A percentile compares a stretch with the other conserved stretches of the same genome.
phyloP scores from a whole-genome alignment of 2,113 vertebrate genomes.

The Corydoras maculifer region DNA sequence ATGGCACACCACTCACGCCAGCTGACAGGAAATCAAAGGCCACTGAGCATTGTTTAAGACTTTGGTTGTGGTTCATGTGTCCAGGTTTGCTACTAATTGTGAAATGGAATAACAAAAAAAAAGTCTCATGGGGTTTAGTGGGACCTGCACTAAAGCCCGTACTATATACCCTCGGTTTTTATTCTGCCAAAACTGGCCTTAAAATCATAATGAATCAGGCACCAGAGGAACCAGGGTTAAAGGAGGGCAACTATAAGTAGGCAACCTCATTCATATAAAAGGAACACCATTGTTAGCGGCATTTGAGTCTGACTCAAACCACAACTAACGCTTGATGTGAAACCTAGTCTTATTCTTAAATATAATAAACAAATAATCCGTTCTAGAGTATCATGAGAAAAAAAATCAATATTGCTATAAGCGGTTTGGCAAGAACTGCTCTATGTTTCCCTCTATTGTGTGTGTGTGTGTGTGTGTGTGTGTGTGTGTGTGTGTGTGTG shows the following conservation, averaged over 20 bases:
- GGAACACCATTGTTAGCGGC: background rate
- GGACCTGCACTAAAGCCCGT: constrained; percentile 23
- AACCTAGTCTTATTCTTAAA: constrained; percentile 22
- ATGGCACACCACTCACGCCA: constrained; percentile 10
- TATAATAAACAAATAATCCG: constrained; percentile 32
- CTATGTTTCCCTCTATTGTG: constrained; percentile 24
- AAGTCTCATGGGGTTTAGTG: constrained; percentile 1
- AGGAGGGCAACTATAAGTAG: background rate
- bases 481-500: background rate
- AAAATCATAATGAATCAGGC: constrained; percentile 4
- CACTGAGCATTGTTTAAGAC: constrained; percentile 28
- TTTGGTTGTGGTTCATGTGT: background rate
- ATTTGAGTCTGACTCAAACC: constrained; percentile 25
- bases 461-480: constrained; percentile 10
- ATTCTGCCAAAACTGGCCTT: constrained; percentile 18
- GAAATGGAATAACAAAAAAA: constrained; percentile 17
- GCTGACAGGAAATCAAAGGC: constrained; percentile 24
- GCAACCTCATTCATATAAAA: constrained; percentile 1
- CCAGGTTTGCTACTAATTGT: constrained; percentile 21
- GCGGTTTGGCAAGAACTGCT: constrained; percentile 12
- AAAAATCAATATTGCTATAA: constrained; percentile 15
- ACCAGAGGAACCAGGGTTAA: constrained; percentile 13
- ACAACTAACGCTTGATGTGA: constrained; percentile 30
- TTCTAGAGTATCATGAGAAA: constrained; percentile 19
- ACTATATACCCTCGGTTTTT: constrained; percentile 25